Percentiles rank a stretch among this genome's conserved stretches.
Evolutionary conservation across 2,888 invertebrate species (phyloP).

Genomic region (Muschampia plurimacula): DNA sequence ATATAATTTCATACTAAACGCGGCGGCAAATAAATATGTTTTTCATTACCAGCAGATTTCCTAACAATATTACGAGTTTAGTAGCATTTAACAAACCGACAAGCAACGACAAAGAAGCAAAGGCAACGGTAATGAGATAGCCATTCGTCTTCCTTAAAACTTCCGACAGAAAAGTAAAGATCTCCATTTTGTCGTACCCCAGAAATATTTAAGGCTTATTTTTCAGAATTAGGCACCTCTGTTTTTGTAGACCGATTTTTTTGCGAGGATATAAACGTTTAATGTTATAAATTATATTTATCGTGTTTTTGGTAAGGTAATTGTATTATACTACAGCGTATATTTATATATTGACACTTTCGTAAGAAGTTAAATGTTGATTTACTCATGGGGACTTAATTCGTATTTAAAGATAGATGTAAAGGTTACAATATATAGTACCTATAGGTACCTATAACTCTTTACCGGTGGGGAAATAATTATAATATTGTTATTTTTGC

Average conservation of each 20-base stretch:
- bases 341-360: too few relatives aligned
- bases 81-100: not conserved
- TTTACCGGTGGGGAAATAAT: too few relatives aligned
- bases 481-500: too few relatives aligned
- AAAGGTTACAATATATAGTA: too few relatives aligned
- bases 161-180: constrained; percentile 6
- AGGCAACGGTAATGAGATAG: constrained; percentile 18
- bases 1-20: not conserved
- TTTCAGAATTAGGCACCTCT: too few relatives aligned
- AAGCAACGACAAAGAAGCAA: not conserved
- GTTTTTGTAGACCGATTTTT: not conserved
- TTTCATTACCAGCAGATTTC: not conserved
- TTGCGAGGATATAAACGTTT: constrained; percentile 7
- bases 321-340: not conserved
- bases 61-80: not conserved
- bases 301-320: not conserved
- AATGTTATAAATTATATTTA: not conserved
- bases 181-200: constrained; percentile 1
- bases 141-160: constrained; percentile 20
- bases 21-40: not conserved
- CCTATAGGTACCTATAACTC: too few relatives aligned
- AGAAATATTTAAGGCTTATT: constrained; percentile 1
- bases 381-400: too few relatives aligned
- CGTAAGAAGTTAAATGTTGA: too few relatives aligned
- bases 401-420: too few relatives aligned